These are phyloP conservation scores for Lordiphosa fenestrarum DNA, from an alignment of 2,888 invertebrate genomes.

Conservation along the genomic window DNA sequence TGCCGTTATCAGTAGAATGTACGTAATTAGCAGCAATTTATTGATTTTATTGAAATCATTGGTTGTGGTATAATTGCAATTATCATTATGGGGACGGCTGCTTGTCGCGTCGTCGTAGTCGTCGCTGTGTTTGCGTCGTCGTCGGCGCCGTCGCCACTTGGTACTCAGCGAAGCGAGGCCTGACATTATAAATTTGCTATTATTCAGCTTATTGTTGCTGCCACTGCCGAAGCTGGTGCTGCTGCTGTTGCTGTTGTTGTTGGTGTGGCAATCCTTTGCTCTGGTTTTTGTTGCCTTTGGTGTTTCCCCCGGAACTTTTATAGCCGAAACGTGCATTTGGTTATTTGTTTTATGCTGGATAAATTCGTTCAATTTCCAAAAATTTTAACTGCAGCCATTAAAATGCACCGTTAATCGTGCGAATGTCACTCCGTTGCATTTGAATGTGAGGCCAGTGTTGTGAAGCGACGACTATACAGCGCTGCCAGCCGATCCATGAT, in stretches of 20 bases:
- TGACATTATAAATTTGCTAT: constrained; percentile 63
- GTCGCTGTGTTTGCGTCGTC: constrained; percentile 55
- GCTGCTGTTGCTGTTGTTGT: constrained; percentile 20
- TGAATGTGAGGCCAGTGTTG: constrained; percentile 17
- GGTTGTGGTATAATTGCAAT: constrained; percentile 61
- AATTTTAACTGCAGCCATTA: constrained; percentile 21
- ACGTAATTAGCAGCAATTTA: constrained; percentile 71
- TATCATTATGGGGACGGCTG: constrained; percentile 42
- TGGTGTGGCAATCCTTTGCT: constrained; percentile 43
- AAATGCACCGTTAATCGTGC: constrained; percentile 41
- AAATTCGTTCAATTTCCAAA: constrained; percentile 32
- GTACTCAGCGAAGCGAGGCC: constrained; percentile 55
- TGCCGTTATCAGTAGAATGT: constrained; percentile 69
- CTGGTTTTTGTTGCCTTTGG: constrained; percentile 16
- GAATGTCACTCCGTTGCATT: constrained; percentile 27
- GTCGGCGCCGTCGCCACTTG: constrained; percentile 68
- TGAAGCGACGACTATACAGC: constrained; percentile 11
- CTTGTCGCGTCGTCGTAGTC: constrained; percentile 20
- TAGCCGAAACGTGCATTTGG: constrained; percentile 69
- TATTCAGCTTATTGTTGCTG: constrained; percentile 43
- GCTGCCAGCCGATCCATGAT: background rate
- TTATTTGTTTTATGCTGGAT: constrained; percentile 29
- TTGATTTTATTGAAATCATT: constrained; percentile 76
- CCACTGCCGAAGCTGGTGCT: constrained; percentile 6
- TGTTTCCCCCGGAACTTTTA: constrained; percentile 36